These are phyloP conservation scores for Brienomyrus brachyistius DNA, from an alignment of 2,113 vertebrate genomes.

Conservation along the genomic window DNA sequence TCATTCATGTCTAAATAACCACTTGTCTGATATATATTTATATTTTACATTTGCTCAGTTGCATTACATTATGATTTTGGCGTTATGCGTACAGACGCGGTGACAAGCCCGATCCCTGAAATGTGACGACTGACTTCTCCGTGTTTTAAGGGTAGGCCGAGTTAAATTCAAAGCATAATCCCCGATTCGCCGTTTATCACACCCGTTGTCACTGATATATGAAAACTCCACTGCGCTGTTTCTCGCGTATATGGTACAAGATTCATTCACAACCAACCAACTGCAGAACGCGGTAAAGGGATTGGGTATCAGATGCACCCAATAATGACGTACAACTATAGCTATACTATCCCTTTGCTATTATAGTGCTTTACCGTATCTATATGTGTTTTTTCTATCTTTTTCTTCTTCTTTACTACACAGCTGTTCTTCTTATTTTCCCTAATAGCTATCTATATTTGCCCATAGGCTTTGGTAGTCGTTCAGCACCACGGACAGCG, in stretches of 20 bases:
- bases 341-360: background rate
- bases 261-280: background rate
- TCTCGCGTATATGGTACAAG: background rate
- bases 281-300: background rate
- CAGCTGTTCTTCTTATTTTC: background rate
- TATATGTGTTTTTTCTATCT: background rate
- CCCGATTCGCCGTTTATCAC: background rate
- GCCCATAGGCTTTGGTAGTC: background rate
- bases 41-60: background rate
- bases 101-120: background rate
- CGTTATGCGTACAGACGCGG: background rate
- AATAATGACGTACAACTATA: background rate
- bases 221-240: background rate
- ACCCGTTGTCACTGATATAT: background rate
- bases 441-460: background rate
- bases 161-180: background rate
- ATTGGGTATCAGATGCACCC: background rate
- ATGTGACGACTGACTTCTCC: background rate
- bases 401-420: background rate
- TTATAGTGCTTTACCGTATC: background rate
- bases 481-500: conserved; percentile 62
- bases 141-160: background rate
- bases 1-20: background rate
- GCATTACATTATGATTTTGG: background rate
- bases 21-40: background rate